Evolutionary conservation across 2,888 invertebrate species (phyloP).

Genomic region (Taphrorychus bicolor): DNA sequence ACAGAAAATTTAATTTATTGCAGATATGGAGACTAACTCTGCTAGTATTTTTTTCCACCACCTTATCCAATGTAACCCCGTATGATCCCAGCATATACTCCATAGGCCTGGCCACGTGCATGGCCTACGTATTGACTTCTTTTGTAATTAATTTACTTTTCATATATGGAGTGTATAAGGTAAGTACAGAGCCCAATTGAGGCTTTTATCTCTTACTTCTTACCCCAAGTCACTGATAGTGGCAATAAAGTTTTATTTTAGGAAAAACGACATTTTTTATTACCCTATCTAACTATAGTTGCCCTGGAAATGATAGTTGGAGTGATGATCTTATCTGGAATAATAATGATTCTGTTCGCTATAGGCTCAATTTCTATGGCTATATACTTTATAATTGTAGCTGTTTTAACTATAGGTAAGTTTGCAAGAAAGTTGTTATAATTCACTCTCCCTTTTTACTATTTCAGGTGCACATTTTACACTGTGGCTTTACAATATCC

Average conservation of each 20-base stretch:
- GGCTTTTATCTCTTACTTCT: neutral
- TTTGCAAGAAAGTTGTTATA: too few relatives aligned
- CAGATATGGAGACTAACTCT: constrained; percentile 20
- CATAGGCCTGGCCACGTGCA: constrained; percentile 4
- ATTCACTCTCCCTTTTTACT: too few relatives aligned
- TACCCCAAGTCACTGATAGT: neutral
- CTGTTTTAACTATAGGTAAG: constrained; percentile 18
- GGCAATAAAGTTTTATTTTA: constrained; percentile 1
- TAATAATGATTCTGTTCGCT: constrained; percentile 15
- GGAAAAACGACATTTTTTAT: constrained; percentile 12
- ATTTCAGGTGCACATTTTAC: too few relatives aligned
- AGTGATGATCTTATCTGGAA: constrained; percentile 8
- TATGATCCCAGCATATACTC: constrained; percentile 13
- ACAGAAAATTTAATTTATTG: too few relatives aligned
- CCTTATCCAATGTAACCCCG: neutral
- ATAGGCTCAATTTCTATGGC: neutral
- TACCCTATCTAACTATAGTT: constrained; percentile 19
- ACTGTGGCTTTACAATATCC: too few relatives aligned
- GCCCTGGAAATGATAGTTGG: constrained; percentile 17
- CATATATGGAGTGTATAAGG: constrained; percentile 21
- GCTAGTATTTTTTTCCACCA: constrained; percentile 12
- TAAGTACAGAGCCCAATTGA: neutral
- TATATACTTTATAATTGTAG: constrained; percentile 1
- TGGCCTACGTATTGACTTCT: constrained; percentile 15
- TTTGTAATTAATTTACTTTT: constrained; percentile 4